Percentiles rank a stretch among this genome's conserved stretches.
Evolutionary conservation across 35 echinoderm and acorn worm species (phyloP).

Genomic region (Diadema setosum): DNA sequence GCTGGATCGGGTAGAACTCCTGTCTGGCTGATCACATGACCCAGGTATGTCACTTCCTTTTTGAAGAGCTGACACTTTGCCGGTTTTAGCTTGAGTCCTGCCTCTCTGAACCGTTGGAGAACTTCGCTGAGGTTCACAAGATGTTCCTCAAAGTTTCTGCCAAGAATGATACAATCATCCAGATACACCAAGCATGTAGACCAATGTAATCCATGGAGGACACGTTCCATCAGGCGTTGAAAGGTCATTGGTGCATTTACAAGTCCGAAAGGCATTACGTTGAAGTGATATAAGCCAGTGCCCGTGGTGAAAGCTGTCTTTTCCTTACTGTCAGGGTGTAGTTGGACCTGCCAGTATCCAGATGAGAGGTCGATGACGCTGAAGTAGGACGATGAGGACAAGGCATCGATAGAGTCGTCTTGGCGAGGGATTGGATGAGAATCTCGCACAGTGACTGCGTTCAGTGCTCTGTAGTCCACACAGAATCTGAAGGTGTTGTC

Average conservation of each 20-base stretch:
- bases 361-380: constrained; percentile 24
- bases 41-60: constrained; percentile 24
- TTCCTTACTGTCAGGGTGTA: constrained; percentile 12
- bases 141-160: constrained; percentile 54
- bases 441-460: constrained; percentile 25
- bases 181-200: constrained; percentile 41
- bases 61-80: constrained; percentile 45
- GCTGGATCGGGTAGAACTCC: constrained; percentile 15
- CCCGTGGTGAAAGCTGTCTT: constrained; percentile 73
- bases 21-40: neutral
- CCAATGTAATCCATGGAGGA: constrained; percentile 66
- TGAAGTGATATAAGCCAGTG: constrained; percentile 54
- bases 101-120: neutral
- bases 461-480: constrained; percentile 63
- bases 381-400: constrained; percentile 9
- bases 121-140: constrained; percentile 9
- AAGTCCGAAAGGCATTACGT: constrained; percentile 66
- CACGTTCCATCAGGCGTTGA: constrained; percentile 57
- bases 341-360: constrained; percentile 40
- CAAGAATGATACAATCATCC: constrained; percentile 47
- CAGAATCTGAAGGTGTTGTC: constrained; percentile 59
- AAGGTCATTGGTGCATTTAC: constrained; percentile 64
- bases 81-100: constrained; percentile 51
- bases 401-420: constrained; percentile 23
- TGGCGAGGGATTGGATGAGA: constrained; percentile 41